phyloP scores from a whole-genome alignment of 2,113 vertebrate genomes.

The Alligator mississippiensis region DNA sequence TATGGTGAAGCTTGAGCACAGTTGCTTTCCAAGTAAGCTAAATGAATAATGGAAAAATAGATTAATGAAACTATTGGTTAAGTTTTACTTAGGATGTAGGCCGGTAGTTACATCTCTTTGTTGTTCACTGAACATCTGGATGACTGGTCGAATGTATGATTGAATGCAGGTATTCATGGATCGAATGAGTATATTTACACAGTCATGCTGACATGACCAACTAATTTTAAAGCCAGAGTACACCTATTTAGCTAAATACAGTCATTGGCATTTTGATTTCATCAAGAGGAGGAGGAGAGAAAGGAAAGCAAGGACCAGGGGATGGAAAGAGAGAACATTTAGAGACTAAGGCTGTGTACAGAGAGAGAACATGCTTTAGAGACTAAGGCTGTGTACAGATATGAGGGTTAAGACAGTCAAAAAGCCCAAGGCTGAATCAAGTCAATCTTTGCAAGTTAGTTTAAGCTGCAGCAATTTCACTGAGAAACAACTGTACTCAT shows the following conservation, averaged over 20 bases:
- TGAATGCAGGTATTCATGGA: slow-evolving; percentile 32
- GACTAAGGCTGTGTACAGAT: too few relatives aligned
- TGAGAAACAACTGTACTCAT: too few relatives aligned
- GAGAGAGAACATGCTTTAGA: too few relatives aligned
- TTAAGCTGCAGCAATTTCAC: too few relatives aligned
- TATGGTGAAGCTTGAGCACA: slow-evolving; percentile 47
- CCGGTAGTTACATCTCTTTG: slow-evolving; percentile 41
- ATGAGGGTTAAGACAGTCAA: too few relatives aligned
- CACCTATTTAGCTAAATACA: slow-evolving; percentile 43
- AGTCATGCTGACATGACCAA: background rate
- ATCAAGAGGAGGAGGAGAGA: slow-evolving; percentile 60
- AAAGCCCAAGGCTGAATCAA: too few relatives aligned
- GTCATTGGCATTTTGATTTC: slow-evolving; percentile 40
- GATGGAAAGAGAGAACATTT: background rate
- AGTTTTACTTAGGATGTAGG: slow-evolving; percentile 51
- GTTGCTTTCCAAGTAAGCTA: slow-evolving; percentile 57
- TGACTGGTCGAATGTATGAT: slow-evolving; percentile 39
- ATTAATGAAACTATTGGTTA: slow-evolving; percentile 54
- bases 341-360: too few relatives aligned
- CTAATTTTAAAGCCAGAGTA: slow-evolving; percentile 51
- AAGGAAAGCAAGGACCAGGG: slow-evolving; percentile 60
- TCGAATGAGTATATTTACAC: background rate
- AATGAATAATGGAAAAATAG: slow-evolving; percentile 51
- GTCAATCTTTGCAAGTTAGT: too few relatives aligned
- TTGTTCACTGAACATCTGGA: slow-evolving; percentile 42